Percentiles rank a stretch among this genome's conserved stretches.
Evolutionary conservation across 2,797 vertebrate species (phyloP).

Genomic region (Sebastolobus alascanus): DNA sequence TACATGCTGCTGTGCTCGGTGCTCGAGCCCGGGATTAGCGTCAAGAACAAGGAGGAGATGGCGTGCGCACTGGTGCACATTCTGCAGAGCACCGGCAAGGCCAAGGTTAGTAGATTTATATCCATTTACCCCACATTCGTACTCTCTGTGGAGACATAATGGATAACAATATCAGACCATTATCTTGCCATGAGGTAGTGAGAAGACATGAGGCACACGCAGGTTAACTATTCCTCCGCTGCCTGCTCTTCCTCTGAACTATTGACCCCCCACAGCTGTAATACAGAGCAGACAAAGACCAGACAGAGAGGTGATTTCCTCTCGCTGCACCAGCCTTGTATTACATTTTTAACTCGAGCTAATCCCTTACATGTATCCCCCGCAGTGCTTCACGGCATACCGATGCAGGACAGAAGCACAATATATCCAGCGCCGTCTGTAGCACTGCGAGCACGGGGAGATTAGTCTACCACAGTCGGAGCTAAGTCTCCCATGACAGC

Average conservation of each 20-base stretch:
- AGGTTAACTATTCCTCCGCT: conserved; percentile 50
- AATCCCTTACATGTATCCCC: conserved; percentile 70
- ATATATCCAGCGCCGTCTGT: conserved; percentile 53
- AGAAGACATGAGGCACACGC: conserved; percentile 26
- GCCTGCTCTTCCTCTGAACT: conserved; percentile 57
- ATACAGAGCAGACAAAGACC: conserved; percentile 65
- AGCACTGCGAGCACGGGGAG: conserved; percentile 44
- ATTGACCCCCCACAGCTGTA: conserved; percentile 60
- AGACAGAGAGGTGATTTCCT: conserved; percentile 75
- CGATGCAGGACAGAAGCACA: conserved; percentile 48
- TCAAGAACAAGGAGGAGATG: conserved; percentile 99
- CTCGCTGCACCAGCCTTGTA: conserved; percentile 47
- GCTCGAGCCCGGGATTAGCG: conserved; percentile 95
- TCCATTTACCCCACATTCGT: neutral
- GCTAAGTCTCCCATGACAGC: conserved; percentile 60
- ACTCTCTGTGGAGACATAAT: conserved; percentile 2
- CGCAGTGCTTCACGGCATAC: conserved; percentile 55
- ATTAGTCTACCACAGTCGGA: conserved; percentile 64
- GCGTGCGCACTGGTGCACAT: conserved; percentile 96
- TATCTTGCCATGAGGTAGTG: conserved; percentile 24
- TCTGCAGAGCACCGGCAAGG: conserved; percentile 98
- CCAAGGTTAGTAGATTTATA: conserved; percentile 89
- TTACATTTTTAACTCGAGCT: conserved; percentile 75
- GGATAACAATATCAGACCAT: neutral
- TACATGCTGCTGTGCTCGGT: conserved; percentile 96